phyloP scores from a whole-genome alignment of 2,797 vertebrate genomes.

The Sphaeramia orbicularis region DNA sequence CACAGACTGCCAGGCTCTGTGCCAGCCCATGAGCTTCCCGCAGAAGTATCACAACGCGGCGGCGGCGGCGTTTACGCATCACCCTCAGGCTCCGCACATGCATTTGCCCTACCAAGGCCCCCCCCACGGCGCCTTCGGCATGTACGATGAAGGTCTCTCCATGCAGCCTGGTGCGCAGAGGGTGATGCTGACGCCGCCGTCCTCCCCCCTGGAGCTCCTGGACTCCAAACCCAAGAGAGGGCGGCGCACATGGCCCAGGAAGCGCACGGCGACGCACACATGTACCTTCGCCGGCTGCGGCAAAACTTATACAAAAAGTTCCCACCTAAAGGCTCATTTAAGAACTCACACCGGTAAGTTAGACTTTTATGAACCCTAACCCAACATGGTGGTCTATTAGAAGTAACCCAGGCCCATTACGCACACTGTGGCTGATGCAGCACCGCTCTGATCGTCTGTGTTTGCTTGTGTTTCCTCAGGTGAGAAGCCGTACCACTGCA shows the following conservation, averaged over 20 bases:
- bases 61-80: conserved; percentile 80
- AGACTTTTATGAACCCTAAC: not conserved
- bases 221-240: conserved; percentile 97
- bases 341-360: conserved; percentile 96
- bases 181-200: conserved; percentile 93
- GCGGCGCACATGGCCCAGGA: conserved; percentile 96
- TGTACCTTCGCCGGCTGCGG: conserved; percentile 96
- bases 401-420: not conserved
- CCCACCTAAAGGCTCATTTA: conserved; percentile 97
- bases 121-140: conserved; percentile 84
- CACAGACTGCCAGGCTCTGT: conserved; percentile 86
- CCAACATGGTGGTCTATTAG: not conserved
- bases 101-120: conserved; percentile 86
- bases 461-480: conserved; percentile 80
- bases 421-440: too few relatives aligned
- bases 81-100: conserved; percentile 77
- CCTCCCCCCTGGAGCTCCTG: conserved; percentile 94
- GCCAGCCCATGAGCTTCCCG: conserved; percentile 84
- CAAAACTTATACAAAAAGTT: conserved; percentile 99
- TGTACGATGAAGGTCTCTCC: conserved; percentile 86
- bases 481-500: conserved; percentile 99
- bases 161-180: conserved; percentile 87
- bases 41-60: conserved; percentile 81
- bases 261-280: conserved; percentile 96
- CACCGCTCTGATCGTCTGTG: not conserved